These are phyloP conservation scores for Corythornis leucogaster DNA, from an alignment of 2,797 vertebrate genomes.

Conservation along the genomic window DNA sequence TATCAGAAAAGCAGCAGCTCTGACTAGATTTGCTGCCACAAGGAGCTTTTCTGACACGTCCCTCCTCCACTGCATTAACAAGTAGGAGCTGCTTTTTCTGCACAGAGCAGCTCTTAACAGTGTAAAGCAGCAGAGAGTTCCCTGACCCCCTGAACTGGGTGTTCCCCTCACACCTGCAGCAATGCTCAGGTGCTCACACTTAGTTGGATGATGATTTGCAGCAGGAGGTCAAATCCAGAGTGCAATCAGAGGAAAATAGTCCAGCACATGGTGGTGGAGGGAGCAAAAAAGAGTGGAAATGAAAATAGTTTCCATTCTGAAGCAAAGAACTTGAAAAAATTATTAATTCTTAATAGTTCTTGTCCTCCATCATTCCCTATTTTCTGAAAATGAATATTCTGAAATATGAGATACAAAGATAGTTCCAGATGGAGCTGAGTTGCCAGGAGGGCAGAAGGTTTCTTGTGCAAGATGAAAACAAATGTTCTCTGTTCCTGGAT, in stretches of 20 bases:
- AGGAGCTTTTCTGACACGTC: background rate
- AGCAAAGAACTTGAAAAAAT: background rate
- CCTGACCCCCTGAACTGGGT: background rate
- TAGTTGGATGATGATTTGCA: constrained; percentile 41
- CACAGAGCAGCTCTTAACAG: background rate
- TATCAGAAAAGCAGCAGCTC: background rate
- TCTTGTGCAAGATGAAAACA: background rate
- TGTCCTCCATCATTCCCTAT: background rate
- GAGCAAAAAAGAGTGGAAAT: constrained; percentile 29
- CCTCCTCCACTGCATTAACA: background rate
- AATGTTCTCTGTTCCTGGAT: background rate
- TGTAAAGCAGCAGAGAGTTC: background rate
- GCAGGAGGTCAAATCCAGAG: constrained; percentile 36
- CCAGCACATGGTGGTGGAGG: background rate
- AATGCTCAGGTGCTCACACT: constrained; percentile 16
- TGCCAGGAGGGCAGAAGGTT: background rate
- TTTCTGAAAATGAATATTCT: background rate
- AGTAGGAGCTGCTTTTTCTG: background rate
- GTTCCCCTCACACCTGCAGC: constrained; percentile 37
- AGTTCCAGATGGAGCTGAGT: background rate
- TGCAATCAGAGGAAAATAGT: constrained; percentile 1
- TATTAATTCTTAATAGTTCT: background rate
- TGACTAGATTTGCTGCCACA: background rate
- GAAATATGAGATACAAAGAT: background rate
- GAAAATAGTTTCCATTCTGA: constrained; percentile 19